Evolutionary conservation across 1,140 invertebrate species (phyloP), one percentile per base, ranked within the genome.

Genomic region (Drosophila mauritiana): DNA sequence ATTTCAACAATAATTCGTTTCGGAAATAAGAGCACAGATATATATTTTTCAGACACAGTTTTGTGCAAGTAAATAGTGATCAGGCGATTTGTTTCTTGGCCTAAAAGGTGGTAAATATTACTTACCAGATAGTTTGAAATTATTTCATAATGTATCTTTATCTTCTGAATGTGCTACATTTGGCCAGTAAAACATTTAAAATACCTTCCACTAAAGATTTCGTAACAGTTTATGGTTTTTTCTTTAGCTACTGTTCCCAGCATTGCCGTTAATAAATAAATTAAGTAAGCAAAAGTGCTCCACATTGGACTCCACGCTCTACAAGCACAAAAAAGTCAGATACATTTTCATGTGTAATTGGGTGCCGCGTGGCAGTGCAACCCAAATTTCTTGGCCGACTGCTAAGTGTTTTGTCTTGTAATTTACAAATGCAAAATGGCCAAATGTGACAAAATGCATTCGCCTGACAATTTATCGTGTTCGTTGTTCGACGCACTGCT

Each of bases 391-490:
- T 36, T 27, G 17, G 69, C 45, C 67, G 80, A 54, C 61, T 67
- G 79, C 72, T 86, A 88, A 86, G 82, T 86, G 82, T 86, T 86
- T 86, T 86, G 83, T 86, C 82, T 83, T 86, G 82, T 86, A 76
- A 86, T 79, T 88, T 78, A 62, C 79, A 75, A 85, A 85, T 86
- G 82, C 74, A 83, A 83, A 78, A 78, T 88, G 75, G 76, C 53
- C 56, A 61, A 82, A 75, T 75, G 73, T 86, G 82, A 88, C 82
- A 88, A 88, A 88, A 88, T 65, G 85, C 65, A 83, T 78, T 88
- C 69, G 65, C 43, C 57, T 82, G 67, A 80, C 83, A 86, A 79
- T 86, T 86, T 86, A 88, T 88, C 67, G 73, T 51, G 27, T 58
- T 67, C 20, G 31, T 8, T 31, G 74, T 75, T 4, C 37, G 37